Percentiles rank a stretch among this genome's conserved stretches.
phyloP scores from a whole-genome alignment of 1,140 invertebrate genomes.

The Ceratina japonica region DNA sequence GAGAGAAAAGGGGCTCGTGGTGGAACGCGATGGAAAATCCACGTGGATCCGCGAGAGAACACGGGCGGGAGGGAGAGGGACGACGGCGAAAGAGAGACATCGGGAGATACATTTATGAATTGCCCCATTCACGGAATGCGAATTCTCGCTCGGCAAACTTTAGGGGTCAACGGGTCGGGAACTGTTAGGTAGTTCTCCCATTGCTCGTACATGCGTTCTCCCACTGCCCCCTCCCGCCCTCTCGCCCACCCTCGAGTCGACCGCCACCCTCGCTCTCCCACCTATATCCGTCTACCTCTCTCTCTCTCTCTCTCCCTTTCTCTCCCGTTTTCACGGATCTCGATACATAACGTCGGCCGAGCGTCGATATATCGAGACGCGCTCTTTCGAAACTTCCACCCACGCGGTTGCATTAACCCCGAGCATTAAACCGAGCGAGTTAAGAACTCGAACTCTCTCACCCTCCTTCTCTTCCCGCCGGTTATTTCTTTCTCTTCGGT shows the following conservation, averaged over 20 bases:
- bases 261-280: constrained; percentile 2
- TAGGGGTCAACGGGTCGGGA: constrained; percentile 62
- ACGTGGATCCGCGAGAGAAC: constrained; percentile 16
- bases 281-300: too few species aligned
- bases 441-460: constrained; percentile 13
- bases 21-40: constrained; percentile 28
- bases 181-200: constrained; percentile 56
- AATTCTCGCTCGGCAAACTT: constrained; percentile 64
- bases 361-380: constrained; percentile 12
- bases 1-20: background rate
- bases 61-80: constrained; percentile 3
- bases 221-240: background rate
- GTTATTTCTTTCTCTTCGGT: background rate
- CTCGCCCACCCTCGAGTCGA: background rate
- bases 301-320: background rate
- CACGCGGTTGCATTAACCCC: constrained; percentile 14
- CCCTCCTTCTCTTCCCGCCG: background rate
- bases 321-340: background rate
- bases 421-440: constrained; percentile 20
- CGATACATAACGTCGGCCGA: background rate
- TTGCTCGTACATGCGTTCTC: constrained; percentile 47
- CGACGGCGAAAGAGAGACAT: constrained; percentile 53
- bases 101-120: constrained; percentile 63
- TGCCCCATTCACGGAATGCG: constrained; percentile 64
- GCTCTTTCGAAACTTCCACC: constrained; percentile 42